Conservation (phyloP, 2,888 invertebrate genomes). For the Pterobdella sp. region DNA sequence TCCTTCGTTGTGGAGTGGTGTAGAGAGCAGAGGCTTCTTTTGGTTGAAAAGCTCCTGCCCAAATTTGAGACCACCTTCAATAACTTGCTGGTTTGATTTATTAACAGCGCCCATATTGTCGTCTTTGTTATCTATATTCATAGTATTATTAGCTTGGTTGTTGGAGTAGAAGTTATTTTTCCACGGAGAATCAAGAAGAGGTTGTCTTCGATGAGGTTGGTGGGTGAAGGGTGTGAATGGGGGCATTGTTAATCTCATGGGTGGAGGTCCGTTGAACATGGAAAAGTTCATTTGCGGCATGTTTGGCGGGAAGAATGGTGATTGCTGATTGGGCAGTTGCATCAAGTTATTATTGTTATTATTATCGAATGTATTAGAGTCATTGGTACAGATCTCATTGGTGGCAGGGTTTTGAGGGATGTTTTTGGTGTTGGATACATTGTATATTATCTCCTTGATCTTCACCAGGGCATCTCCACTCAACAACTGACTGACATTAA, state of each 20-base stretch:
- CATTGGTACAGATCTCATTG: neutral
- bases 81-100: no score
- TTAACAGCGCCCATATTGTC: no score
- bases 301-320: no score
- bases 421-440: neutral
- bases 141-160: neutral
- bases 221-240: constrained; percentile 4
- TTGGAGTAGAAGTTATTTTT: neutral
- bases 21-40: no score
- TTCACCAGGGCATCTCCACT: neutral
- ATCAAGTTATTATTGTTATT: neutral
- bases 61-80: no score
- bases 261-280: neutral
- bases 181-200: neutral
- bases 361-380: neutral
- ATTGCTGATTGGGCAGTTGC: no score
- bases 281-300: no score
- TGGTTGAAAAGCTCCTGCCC: no score
- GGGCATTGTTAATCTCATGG: neutral
- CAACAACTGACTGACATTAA: neutral
- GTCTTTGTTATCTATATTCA: neutral
- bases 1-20: no score
- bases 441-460: neutral
- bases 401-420: neutral
- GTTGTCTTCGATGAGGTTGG: neutral